Conservation (phyloP, 92 coral and sea anemone genomes). For the Porites divaricata region DNA sequence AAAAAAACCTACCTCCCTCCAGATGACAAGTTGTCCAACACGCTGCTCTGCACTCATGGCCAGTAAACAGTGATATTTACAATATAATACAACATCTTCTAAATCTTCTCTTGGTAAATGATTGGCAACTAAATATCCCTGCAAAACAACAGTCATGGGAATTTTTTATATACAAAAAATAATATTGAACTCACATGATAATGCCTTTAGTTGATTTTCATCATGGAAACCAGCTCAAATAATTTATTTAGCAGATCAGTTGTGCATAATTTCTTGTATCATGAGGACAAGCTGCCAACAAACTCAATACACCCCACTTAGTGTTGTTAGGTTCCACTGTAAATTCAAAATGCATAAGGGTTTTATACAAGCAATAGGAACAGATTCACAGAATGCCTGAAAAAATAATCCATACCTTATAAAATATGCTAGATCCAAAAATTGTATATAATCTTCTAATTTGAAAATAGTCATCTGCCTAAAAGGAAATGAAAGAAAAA, state of each 20-base stretch:
- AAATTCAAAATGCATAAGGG: no score
- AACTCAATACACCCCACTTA: no score
- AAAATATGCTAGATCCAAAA: constrained; percentile 94
- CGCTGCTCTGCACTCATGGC: constrained; percentile 93
- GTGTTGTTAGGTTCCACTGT: no score
- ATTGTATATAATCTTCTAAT: constrained; percentile 97
- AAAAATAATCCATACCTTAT: constrained; percentile 66
- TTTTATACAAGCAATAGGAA: background rate
- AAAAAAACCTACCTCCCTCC: constrained; percentile 83
- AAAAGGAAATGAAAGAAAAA: background rate
- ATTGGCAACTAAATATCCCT: constrained; percentile 94
- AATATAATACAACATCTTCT: constrained; percentile 86
- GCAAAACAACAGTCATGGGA: constrained; percentile 2
- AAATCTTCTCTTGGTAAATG: constrained; percentile 93
- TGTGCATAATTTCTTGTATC: no score
- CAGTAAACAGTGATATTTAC: constrained; percentile 93
- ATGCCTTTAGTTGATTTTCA: no score
- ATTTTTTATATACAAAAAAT: background rate
- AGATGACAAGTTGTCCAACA: constrained; percentile 91
- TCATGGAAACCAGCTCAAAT: no score
- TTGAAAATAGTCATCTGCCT: constrained; percentile 95
- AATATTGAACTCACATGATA: no score
- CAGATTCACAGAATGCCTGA: background rate
- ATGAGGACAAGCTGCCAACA: no score
- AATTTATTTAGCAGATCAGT: no score